phyloP scores from a whole-genome alignment of 1,140 invertebrate genomes.

The Procambarus virginalis region DNA sequence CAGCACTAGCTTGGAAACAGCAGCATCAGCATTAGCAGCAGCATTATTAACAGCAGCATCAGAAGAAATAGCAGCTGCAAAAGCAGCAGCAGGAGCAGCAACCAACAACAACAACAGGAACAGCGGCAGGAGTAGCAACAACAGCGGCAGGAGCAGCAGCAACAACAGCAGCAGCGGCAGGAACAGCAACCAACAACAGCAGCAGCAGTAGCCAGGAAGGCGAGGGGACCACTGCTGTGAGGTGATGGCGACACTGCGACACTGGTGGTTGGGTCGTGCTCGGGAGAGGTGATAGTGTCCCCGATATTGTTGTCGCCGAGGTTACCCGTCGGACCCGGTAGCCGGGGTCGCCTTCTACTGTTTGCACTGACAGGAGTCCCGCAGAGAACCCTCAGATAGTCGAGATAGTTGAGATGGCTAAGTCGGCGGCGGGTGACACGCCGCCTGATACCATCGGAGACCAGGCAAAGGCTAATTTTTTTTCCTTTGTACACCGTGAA shows the following conservation, averaged over 20 bases:
- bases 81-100: background rate
- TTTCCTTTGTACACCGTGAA: constrained; percentile 48
- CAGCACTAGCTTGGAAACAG: background rate
- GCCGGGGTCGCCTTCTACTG: constrained; percentile 57
- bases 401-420: constrained; percentile 26
- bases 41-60: background rate
- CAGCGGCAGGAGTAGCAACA: background rate
- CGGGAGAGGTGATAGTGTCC: constrained; percentile 38
- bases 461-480: constrained; percentile 49
- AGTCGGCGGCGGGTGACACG: background rate
- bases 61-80: too few relatives aligned
- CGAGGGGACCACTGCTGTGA: constrained; percentile 15
- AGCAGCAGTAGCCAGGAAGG: background rate
- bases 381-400: constrained; percentile 36
- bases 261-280: constrained; percentile 27
- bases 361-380: constrained; percentile 61
- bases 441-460: constrained; percentile 17
- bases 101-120: background rate
- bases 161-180: background rate
- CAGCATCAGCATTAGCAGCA: background rate
- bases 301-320: constrained; percentile 56
- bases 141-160: background rate
- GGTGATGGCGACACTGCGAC: constrained; percentile 35
- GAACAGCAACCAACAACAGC: background rate
- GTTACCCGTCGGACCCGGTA: constrained; percentile 44